These are phyloP conservation scores for Danaus melanippus DNA, from an alignment of 1,140 invertebrate genomes.

Conservation along the genomic window DNA sequence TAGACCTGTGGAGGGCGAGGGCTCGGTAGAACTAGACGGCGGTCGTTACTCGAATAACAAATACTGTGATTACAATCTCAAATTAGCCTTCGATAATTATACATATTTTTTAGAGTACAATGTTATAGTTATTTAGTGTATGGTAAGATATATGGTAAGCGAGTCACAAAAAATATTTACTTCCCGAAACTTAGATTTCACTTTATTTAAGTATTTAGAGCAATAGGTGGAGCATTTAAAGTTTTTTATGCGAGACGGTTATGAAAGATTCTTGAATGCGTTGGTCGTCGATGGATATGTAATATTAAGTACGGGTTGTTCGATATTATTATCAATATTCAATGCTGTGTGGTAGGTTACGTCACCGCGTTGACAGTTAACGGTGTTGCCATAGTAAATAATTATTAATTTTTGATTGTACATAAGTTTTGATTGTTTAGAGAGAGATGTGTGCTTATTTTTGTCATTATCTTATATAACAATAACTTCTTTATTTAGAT, in stretches of 20 bases:
- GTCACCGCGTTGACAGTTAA: slow-evolving; percentile 64
- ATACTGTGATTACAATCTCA: slow-evolving; percentile 71
- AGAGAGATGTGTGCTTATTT: slow-evolving; percentile 55
- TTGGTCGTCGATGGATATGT: slow-evolving; percentile 11
- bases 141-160: slow-evolving; percentile 62
- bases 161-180: slow-evolving; percentile 70
- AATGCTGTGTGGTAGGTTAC: slow-evolving; percentile 49
- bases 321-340: slow-evolving; percentile 57
- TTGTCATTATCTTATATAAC: slow-evolving; percentile 47
- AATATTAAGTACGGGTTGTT: slow-evolving; percentile 44
- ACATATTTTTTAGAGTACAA: slow-evolving; percentile 72
- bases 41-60: slow-evolving; percentile 67
- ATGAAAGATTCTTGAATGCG: too few relatives aligned
- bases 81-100: slow-evolving; percentile 71
- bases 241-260: slow-evolving; percentile 56
- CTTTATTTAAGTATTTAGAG: slow-evolving; percentile 62
- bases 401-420: slow-evolving; percentile 65
- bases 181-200: slow-evolving; percentile 61
- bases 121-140: slow-evolving; percentile 71
- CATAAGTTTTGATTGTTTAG: slow-evolving; percentile 66
- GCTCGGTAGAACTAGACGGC: slow-evolving; percentile 59
- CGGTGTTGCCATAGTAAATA: slow-evolving; percentile 68
- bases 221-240: slow-evolving; percentile 65
- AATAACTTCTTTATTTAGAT: slow-evolving; percentile 49
- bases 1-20: slow-evolving; percentile 20